A percentile compares a stretch with the other conserved stretches of the same genome.
Evolutionary conservation across 2,113 vertebrate species (phyloP).

Genomic region (Charadrius vociferus): DNA sequence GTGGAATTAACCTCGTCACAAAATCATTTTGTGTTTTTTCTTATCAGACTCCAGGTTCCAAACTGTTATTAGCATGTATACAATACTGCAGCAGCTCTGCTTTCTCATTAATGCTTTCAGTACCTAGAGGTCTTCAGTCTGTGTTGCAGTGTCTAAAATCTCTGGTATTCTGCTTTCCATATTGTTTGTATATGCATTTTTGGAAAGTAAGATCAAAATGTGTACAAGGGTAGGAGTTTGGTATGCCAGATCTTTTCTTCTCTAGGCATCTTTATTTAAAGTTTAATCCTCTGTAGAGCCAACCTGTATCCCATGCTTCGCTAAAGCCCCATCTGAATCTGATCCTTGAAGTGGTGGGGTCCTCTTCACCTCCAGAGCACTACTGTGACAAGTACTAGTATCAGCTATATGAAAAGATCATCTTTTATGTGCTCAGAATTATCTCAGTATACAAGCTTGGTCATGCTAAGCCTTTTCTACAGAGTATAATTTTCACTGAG

Average conservation of each 20-base stretch:
- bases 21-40: constrained; percentile 21
- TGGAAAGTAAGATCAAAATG: background rate
- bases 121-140: background rate
- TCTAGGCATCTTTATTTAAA: background rate
- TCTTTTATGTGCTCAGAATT: background rate
- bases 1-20: constrained; percentile 6
- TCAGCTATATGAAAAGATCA: background rate
- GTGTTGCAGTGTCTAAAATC: background rate
- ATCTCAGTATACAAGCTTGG: background rate
- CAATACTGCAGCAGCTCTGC: background rate
- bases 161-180: background rate
- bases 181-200: background rate
- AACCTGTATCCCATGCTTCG: background rate
- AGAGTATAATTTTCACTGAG: background rate
- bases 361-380: background rate
- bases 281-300: background rate
- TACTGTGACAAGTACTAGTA: background rate
- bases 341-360: background rate
- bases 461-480: background rate
- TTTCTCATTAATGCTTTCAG: background rate
- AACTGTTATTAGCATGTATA: background rate
- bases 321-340: background rate
- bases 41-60: background rate
- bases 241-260: background rate
- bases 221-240: background rate